Evolutionary conservation across 2,797 vertebrate species (phyloP).

Genomic region (Buphagus erythrorhynchus): DNA sequence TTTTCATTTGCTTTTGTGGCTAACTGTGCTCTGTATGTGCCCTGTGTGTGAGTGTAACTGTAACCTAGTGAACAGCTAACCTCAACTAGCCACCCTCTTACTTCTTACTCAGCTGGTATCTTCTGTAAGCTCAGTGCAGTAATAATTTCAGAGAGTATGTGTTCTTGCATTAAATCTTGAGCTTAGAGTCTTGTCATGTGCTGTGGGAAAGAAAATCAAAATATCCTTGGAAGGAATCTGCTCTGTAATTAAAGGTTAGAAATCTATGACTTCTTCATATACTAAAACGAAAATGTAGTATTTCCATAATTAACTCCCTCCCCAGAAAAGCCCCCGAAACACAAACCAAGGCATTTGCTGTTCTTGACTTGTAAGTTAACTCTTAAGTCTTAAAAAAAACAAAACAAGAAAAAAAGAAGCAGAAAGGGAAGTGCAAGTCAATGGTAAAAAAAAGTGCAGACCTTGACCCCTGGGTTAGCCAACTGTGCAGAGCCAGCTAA

Average conservation of each 20-base stretch:
- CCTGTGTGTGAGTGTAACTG: background rate
- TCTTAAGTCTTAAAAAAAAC: background rate
- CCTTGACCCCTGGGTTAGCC: background rate
- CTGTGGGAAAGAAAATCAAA: background rate
- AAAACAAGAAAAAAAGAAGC: no score
- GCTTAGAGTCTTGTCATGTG: background rate
- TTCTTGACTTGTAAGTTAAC: background rate
- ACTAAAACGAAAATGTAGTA: background rate
- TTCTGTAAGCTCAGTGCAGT: slow-evolving; percentile 1
- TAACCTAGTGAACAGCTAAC: slow-evolving; percentile 31
- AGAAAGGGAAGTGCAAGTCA: background rate
- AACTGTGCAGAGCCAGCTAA: background rate
- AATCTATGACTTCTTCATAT: background rate
- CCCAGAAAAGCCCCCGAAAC: background rate
- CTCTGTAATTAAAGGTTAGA: background rate
- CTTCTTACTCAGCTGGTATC: background rate
- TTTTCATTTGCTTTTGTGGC: background rate
- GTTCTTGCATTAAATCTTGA: background rate
- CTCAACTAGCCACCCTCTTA: background rate
- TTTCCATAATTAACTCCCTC: background rate
- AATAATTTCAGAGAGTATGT: background rate
- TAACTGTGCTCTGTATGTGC: rapidly evolving
- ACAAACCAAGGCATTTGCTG: background rate
- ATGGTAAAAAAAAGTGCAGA: background rate
- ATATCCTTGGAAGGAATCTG: background rate